Base-by-base conservation (phyloP, 1,140 invertebrate genomes). In the Megalopta genalis region DNA sequence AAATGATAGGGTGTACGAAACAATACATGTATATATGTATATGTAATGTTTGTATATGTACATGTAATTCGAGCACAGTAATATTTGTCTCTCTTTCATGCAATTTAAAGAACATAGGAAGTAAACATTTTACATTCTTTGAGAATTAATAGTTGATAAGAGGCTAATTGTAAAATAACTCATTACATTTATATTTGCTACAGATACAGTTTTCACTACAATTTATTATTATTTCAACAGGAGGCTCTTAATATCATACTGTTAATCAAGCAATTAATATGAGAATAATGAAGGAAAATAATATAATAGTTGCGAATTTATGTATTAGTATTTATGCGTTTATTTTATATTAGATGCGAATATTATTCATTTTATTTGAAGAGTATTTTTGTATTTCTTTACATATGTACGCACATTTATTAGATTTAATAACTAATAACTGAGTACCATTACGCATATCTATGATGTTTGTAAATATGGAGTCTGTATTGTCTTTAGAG, bases 351-450 rank as follows among this genome's bases (percentile, higher is more conserved):
- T 71, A 54, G 46, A 32, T 77, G 10, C 70, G 42, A 71, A 63
- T 77, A 37, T 59, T 63, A 71, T 77, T 63, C 32, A 6, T 18
- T 37, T 63, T 77, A 63, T 23, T 52, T 52, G 5, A 18, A 60
- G n/a, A n/a, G 52, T 70, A 64, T 42, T 49, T 77, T 71, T 60
- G 62, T 77, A 77, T 71, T 71, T 52, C 37, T 71, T 63, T n/a
- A 71, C 21, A 52, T 25, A 64, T 49, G 18, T 23, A 2, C 32
- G 67, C 18, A 60, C 32, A 77, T 69, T 42, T 21, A 6, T 25
- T 46, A 62, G 60, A 23, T 60, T 16, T 69, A 68, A 76, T 23
- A 62, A 23, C 4, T 27, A 32, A 69, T 21, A 32, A 68, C 54
- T n/a, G 54, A 68, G 23, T 59, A 27, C 23, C 42, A 39, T 42